Base-by-base conservation (phyloP, 2,888 invertebrate species). In the Eupelmus urozonus region DNA sequence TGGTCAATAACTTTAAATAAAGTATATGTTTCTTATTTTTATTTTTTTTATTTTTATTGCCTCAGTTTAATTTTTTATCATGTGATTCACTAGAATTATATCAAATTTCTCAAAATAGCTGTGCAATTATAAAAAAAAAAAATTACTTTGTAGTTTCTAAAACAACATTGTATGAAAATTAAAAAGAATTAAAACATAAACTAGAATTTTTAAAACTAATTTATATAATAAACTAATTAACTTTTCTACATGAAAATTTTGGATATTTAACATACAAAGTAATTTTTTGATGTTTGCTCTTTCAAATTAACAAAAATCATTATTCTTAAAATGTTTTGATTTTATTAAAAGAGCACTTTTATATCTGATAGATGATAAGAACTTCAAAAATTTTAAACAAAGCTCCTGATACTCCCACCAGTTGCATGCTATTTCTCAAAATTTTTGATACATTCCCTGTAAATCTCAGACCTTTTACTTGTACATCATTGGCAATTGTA, bases 391-490 rank as follows among this genome's bases (percentile, higher is more conserved):
- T 82, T 87, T n/a, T 77, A 0, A 53, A 76, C 80, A 79, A 57
- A 84, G 82, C 82, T 81, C 82, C 82, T 85, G 87, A 87, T 83
- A 80, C 74, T n/a, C 82, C 84, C 84, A 85, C 85, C 79, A 83
- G 75, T 79, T 67, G 72, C 71, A 51, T 59, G n/a, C 66, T 73
- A 72, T 67, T 70, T 42, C n/a, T 62, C 80, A 23, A 70, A 69
- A 79, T 75, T 67, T 72, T 34, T 7, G 45, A 42, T 70, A 60
- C 63, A 78, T 77, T 78, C 27, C 7, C 45, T 49, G 76, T 78
- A 81, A 82, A 83, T 78, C 77, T 88, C 88, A 87, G 82, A 88
- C 88, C 88, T 88, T 88, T 88, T 88, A 88, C 88, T 87, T 78
- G 23, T 77, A 69, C 87, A 88, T 88, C 88, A 88, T 83, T 81